Base-by-base conservation (phyloP, 37 sponge, comb jelly and placozoan genomes). In the Ianthella basta region DNA sequence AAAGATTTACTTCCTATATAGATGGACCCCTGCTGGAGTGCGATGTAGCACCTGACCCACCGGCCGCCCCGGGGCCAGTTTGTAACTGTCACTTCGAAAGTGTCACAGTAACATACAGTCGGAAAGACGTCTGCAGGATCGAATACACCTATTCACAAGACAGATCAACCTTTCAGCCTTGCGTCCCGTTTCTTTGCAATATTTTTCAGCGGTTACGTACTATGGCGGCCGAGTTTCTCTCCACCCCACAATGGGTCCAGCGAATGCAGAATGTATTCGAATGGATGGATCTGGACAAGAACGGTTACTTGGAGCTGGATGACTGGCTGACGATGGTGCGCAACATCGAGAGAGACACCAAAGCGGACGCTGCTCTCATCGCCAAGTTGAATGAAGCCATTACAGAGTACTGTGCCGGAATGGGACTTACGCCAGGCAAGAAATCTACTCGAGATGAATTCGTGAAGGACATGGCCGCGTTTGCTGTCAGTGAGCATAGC, bases 271-370 rank as follows among this genome's bases (percentile, higher is more conserved):
- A 33, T 4, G 12, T 30, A 4, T 72, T 72, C 13, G 36, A 33
- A 8, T 14, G 4, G 73, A 33, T 72, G 38, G 73, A 72, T 30
- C 35, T 72, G 38, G 13, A 72, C 73, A 72, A 18, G 73, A 72
- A 72, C 73, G 73, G 36, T 6, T 38, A 33, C 35, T 21, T 72
- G 32, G 73, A 72, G 3, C 38, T 38, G 39, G 73, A 14, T 4
- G 73, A 72, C 36, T 72, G 73, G 73, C 21, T 29, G 32, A 3
- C 1, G 21, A 29, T n/a, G 73, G 39, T 72, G 35, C 38, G 39
- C 4, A 72, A 72, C 36, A 37, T 72, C 36, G 39, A 72, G 73
- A 72, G 13, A 12, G 73, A 34, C 6, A 37, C 39, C 21, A 61
- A 61, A 61, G 38, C 73, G 13, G 73, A 72, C 39, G 5, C 73